Evolutionary conservation across 2,113 vertebrate species (phyloP), one percentile per base, ranked within the genome.

Genomic region (Zootoca vivipara): DNA sequence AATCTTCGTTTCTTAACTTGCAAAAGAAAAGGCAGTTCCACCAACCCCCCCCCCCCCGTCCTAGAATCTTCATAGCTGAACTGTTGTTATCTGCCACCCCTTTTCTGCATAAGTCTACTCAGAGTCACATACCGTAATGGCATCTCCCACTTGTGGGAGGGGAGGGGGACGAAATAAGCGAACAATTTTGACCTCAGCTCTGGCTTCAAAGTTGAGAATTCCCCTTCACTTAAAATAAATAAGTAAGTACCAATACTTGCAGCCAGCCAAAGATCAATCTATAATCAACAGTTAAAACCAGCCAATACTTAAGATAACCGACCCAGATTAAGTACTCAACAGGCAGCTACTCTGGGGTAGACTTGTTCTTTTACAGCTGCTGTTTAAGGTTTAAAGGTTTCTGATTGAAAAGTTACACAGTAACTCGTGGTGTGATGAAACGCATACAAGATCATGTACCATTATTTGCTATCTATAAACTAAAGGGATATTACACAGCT

Each of bases 311-410:
- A 52, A 85, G 88, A 93, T 92, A 94, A 82, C 0, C 35, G 64
- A 10, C 81, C 91, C 87, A 73, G 91, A 90, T 93, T 90, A 89
- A 91, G 72, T 56, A n/a, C 58, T 18, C 0, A 15, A 79, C 89
- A 86, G 87, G 86, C 89, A 87, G 91, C 28, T 18, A 16, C 30
- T 13, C 20, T 0, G 12, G 3, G 0, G 1, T 3, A 67, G 67
- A 69, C 77, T 40, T 90, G 88, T 82, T 88, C 64, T 85, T 26
- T 87, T 69, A 85, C 70, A 87, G 82, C 58, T n/a, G 87, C 85
- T 52, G 83, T 79, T 62, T 2, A 33, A 90, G 88, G 94, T 93
- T 93, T 94, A 96, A 95, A 96, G 93, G 93, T 94, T 95, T 91
- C 80, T 33, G 67, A 56, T 0, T 5, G 73, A 35, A 78, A 67